Evolutionary conservation across 2,113 vertebrate species (phyloP).

Genomic region (Psophia crepitans): DNA sequence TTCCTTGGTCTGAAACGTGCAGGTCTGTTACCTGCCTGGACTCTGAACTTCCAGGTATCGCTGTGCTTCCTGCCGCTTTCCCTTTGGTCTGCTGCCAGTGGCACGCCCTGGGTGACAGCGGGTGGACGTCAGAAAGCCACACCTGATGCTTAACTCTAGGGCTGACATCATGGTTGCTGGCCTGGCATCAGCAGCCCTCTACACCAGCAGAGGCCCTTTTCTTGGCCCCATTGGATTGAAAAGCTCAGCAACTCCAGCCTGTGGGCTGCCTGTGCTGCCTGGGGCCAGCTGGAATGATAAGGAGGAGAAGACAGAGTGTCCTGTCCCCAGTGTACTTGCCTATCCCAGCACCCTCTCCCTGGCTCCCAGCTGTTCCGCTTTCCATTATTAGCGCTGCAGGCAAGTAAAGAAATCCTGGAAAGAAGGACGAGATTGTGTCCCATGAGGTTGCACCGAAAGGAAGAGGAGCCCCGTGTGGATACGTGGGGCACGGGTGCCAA

Average conservation of each 20-base stretch:
- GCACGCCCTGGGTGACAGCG: neutral
- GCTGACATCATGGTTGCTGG: neutral
- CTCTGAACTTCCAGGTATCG: neutral
- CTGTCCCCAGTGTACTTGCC: neutral
- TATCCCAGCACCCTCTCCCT: neutral
- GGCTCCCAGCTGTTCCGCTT: neutral
- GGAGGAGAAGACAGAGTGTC: neutral
- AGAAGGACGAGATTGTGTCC: neutral
- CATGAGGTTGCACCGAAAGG: neutral
- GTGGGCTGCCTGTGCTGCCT: neutral
- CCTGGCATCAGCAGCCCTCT: neutral
- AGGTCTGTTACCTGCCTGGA: neutral
- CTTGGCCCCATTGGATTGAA: neutral
- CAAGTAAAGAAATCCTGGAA: neutral
- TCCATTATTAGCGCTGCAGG: neutral
- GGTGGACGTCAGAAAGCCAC: neutral
- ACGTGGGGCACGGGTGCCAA: accelerated
- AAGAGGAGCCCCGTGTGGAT: neutral
- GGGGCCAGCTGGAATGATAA: neutral
- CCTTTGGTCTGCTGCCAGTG: neutral
- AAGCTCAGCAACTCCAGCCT: neutral
- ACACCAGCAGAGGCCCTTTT: neutral
- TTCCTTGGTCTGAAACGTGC: neutral
- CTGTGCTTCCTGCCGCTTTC: neutral
- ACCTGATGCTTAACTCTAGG: neutral